These are phyloP conservation scores for Anastrepha obliqua DNA, from an alignment of 1,140 invertebrate species.

Conservation along the genomic window DNA sequence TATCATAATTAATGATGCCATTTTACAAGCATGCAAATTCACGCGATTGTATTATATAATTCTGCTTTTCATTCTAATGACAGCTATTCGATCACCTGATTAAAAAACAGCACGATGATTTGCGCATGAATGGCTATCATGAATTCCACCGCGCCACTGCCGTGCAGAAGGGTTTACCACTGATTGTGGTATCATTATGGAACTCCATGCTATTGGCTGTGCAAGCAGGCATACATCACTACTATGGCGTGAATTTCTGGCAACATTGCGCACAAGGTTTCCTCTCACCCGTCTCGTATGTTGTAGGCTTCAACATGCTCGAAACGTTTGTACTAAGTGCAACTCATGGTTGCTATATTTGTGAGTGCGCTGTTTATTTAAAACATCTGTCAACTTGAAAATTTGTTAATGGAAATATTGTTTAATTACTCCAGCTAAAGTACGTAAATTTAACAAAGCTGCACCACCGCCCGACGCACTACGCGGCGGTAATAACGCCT, in stretches of 20 bases:
- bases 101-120: conserved; percentile 77
- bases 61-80: conserved; percentile 51
- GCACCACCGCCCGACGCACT: conserved; percentile 78
- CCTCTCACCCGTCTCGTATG: conserved; percentile 78
- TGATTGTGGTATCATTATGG: conserved; percentile 81
- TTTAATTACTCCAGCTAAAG: conserved; percentile 74
- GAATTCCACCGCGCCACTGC: conserved; percentile 81
- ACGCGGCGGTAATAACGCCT: conserved; percentile 75
- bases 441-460: conserved; percentile 78
- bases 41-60: too few species aligned
- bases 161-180: conserved; percentile 77
- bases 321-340: conserved; percentile 77
- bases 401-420: too few species aligned
- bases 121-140: conserved; percentile 80
- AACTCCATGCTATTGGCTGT: conserved; percentile 78
- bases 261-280: conserved; percentile 77
- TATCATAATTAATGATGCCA: too few species aligned
- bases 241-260: conserved; percentile 78
- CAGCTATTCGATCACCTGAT: conserved; percentile 78
- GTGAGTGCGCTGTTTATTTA: conserved; percentile 72
- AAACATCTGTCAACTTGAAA: too few species aligned
- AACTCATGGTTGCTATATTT: conserved; percentile 78
- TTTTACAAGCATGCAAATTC: too few species aligned
- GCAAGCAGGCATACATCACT: conserved; percentile 79
- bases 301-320: conserved; percentile 76